Evolutionary conservation across 2,113 vertebrate genomes (phyloP), one percentile per base, ranked within the genome.

Genomic region (Montifringilla adamsi): DNA sequence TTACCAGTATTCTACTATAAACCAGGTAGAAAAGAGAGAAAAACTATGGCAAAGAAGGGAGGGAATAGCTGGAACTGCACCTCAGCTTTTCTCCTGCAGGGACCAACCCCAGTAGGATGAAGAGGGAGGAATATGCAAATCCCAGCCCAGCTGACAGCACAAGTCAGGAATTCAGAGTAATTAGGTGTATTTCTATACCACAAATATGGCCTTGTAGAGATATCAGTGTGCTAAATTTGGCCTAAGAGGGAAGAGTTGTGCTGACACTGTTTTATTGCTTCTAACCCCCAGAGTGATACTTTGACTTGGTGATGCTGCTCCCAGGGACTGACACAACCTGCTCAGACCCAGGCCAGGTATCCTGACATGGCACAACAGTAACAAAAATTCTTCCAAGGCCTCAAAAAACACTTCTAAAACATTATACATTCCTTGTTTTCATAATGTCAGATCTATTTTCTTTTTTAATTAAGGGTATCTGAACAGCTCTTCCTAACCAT

Each of bases 331-430:
- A 39, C 27, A 31, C 10, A 23, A 44, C 14, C 53, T 27, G 13
- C 10, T 10, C 31, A 52, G 15, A 58, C 33, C 63, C 8, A 12
- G 7, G 28, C 24, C 5, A 2, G 10, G 8, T 10, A 49, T 9
- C 39, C 16, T 21, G 33, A 37, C 11, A 6, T 0, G 7, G 39
- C 39, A 59, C 43, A 84, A 24, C 1, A 1, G 7, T 5, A 60
- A 50, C 24, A 47, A 10, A 49, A 59, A 16, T 20, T 66, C 20
- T 66, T 41, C 23, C 20, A 33, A 64, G 13, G 15, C 46, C 67
- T 59, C 84, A 66, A 59, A 70, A 67, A 46, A 13, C 15, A 56
- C 30, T 59, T 55, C 39, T 52, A 50, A 68, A 86, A 31, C 31
- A 31, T 9, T 22, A 75, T 4, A 18, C 7, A 10, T 3, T 81